A percentile compares a stretch with the other conserved stretches of the same genome.
phyloP scores from a whole-genome alignment of 1,140 invertebrate genomes.

The Drosophila rufa region DNA sequence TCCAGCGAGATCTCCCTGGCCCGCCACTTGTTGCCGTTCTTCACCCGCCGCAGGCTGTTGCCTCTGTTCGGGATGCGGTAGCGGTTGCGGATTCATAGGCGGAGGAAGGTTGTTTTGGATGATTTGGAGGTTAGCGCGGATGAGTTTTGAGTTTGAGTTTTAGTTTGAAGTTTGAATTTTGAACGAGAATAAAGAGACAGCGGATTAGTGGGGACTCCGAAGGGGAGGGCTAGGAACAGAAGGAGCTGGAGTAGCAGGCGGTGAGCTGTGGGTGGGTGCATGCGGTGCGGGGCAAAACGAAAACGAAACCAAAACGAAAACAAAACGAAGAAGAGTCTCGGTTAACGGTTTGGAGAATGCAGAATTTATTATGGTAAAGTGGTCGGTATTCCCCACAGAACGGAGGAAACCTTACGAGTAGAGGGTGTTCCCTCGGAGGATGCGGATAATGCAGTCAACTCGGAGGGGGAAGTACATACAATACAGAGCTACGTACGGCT shows the following conservation, averaged over 20 bases:
- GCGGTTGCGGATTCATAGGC: constrained; percentile 25
- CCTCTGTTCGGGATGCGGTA: constrained; percentile 84
- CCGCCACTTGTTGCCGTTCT: constrained; percentile 87
- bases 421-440: neutral
- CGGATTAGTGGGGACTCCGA: constrained; percentile 56
- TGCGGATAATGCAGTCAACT: constrained; percentile 8
- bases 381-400: constrained; percentile 7
- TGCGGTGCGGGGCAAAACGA: constrained; percentile 30
- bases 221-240: constrained; percentile 16
- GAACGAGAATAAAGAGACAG: constrained; percentile 62
- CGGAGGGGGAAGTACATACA: constrained; percentile 7
- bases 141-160: constrained; percentile 59
- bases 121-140: constrained; percentile 65
- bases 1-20: constrained; percentile 87
- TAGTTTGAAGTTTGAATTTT: constrained; percentile 47
- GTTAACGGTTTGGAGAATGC: constrained; percentile 49
- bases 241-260: constrained; percentile 31
- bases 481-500: constrained; percentile 26
- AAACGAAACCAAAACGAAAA: constrained; percentile 51
- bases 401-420: constrained; percentile 23
- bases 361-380: constrained; percentile 56
- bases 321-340: constrained; percentile 63
- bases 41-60: constrained; percentile 87
- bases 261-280: constrained; percentile 51
- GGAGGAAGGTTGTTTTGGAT: constrained; percentile 30